Evolutionary conservation across 2,797 vertebrate species (phyloP).

Genomic region (Rhabdomys pumilio): DNA sequence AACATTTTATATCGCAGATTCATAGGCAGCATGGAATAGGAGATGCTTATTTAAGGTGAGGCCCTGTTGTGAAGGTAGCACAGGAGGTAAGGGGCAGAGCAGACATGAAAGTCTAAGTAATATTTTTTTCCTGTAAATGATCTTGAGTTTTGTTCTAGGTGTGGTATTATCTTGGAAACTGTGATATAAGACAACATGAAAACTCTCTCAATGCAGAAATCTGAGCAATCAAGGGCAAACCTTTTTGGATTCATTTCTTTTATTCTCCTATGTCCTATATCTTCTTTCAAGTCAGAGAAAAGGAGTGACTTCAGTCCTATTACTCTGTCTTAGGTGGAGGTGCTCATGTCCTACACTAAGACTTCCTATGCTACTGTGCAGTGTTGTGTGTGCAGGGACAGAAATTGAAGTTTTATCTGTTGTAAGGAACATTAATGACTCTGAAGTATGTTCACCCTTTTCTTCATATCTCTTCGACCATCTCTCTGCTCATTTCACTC

Average conservation of each 20-base stretch:
- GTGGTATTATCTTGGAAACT: background rate
- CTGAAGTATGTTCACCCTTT: constrained; percentile 15
- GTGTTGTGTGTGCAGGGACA: background rate
- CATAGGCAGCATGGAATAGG: background rate
- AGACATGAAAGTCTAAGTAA: background rate
- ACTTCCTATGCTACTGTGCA: background rate
- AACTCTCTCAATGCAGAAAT: background rate
- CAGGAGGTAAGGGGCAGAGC: background rate
- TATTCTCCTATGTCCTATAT: background rate
- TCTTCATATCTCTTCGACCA: background rate
- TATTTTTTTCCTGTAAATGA: background rate
- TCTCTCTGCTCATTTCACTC: background rate
- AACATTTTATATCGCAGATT: background rate
- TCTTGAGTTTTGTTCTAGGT: constrained; percentile 13
- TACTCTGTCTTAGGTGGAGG: background rate
- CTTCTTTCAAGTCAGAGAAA: background rate
- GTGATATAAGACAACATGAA: background rate
- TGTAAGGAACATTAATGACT: constrained; percentile 34
- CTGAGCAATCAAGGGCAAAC: background rate
- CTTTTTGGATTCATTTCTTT: background rate
- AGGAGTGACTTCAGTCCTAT: background rate
- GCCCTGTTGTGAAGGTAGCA: background rate
- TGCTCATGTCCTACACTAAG: accelerated
- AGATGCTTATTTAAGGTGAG: background rate
- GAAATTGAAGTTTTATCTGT: background rate